A percentile compares a stretch with the other conserved stretches of the same genome.
Evolutionary conservation across 37 sponge, comb jelly and placozoan species (phyloP).

Genomic region (Lycopodina hypogea): DNA sequence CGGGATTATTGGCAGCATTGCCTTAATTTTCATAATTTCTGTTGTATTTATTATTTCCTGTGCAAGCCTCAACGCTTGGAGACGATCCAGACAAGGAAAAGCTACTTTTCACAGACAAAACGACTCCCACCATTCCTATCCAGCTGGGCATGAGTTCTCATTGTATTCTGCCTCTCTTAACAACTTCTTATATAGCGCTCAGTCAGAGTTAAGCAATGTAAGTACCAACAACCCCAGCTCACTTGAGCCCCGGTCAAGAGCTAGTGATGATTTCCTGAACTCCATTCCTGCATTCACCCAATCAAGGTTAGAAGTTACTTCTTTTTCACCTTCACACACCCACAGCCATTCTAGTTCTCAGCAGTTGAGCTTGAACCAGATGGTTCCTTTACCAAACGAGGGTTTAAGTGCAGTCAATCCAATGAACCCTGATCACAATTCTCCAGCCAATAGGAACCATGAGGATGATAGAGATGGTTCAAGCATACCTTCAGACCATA

Average conservation of each 20-base stretch:
- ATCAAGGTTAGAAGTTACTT: background rate
- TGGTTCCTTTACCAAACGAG: background rate
- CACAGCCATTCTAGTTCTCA: background rate
- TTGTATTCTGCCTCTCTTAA: slow-evolving; percentile 6
- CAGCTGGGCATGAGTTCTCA: background rate
- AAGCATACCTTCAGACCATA: too few relatives aligned
- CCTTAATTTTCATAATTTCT: background rate
- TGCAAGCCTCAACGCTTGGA: background rate
- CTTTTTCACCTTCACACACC: background rate
- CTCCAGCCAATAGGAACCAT: background rate
- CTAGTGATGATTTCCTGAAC: background rate
- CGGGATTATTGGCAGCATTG: background rate
- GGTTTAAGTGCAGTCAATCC: slow-evolving; percentile 6
- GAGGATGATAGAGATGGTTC: background rate
- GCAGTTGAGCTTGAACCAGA: background rate
- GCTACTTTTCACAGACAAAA: slow-evolving; percentile 1
- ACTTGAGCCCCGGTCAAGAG: background rate
- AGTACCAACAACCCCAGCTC: background rate
- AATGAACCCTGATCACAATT: background rate
- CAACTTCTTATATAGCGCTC: background rate
- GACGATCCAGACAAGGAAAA: background rate
- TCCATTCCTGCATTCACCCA: background rate
- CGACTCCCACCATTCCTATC: background rate
- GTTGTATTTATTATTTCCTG: slow-evolving; percentile 12
- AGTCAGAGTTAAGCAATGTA: background rate